A percentile compares a stretch with the other conserved stretches of the same genome.
Conservation (phyloP, 2,888 invertebrate genomes). For the Hemistola chrysoprasaria region DNA sequence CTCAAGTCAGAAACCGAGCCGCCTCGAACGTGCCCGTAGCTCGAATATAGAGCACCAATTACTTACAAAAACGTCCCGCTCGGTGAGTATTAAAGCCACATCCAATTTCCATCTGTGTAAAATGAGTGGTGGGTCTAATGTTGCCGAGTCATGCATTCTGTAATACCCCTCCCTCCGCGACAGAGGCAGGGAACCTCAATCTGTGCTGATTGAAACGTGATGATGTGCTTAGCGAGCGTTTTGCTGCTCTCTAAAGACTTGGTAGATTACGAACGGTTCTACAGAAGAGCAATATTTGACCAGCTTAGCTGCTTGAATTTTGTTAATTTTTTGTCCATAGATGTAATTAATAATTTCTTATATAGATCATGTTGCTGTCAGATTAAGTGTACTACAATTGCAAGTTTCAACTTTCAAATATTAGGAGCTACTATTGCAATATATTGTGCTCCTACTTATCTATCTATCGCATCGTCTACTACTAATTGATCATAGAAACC, state of each 20-base stretch:
- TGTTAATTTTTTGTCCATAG: no score
- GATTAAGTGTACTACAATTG: no score
- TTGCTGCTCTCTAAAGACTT: constrained; percentile 34
- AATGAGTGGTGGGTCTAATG: constrained; percentile 59
- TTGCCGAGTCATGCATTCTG: constrained; percentile 74
- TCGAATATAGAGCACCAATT: constrained; percentile 40
- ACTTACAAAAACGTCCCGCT: constrained; percentile 47
- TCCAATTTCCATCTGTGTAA: constrained; percentile 66
- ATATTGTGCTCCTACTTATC: no score
- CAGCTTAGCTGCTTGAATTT: no score
- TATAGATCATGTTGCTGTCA: no score
- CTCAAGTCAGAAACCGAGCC: constrained; percentile 16
- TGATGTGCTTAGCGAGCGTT: constrained; percentile 60
- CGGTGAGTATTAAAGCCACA: constrained; percentile 55
- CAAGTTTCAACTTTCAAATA: no score
- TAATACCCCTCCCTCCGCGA: constrained; percentile 41
- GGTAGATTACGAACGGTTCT: constrained; percentile 15
- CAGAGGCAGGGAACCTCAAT: constrained; percentile 51
- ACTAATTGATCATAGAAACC: no score
- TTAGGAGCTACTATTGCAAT: no score
- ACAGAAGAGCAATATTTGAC: constrained; percentile 9
- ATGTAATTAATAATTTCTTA: no score
- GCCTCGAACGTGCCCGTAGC: constrained; percentile 17
- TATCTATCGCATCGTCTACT: no score
- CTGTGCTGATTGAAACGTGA: constrained; percentile 70